A percentile compares a stretch with the other conserved stretches of the same genome.
Conservation (phyloP, 2,888 invertebrate genomes). For the Machimus atricapillus region DNA sequence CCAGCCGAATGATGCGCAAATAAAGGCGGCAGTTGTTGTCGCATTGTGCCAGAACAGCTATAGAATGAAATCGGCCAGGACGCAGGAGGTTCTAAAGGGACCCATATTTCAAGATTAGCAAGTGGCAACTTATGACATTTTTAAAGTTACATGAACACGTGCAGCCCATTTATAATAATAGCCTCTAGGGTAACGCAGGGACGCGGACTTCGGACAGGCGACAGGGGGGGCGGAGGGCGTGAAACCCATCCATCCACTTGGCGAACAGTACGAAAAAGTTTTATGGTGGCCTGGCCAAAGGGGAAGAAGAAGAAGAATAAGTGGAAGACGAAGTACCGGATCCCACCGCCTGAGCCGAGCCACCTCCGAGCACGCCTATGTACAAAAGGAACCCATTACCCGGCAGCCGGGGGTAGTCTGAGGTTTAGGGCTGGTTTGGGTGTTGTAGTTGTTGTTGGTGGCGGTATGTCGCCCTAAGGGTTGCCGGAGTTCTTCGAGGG, state of each 20-base stretch:
- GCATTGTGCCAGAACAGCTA: background rate
- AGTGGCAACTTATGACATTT: conserved; percentile 39
- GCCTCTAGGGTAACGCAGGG: background rate
- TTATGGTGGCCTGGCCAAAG: conserved; percentile 15
- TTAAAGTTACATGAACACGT: conserved; percentile 29
- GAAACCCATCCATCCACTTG: background rate
- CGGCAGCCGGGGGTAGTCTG: background rate
- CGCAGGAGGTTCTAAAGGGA: background rate
- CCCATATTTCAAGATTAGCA: conserved; percentile 35
- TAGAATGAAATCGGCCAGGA: background rate
- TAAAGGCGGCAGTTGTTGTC: background rate
- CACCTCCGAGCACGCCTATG: background rate
- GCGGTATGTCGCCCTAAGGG: background rate
- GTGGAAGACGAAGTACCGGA: background rate
- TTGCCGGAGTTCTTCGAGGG: background rate
- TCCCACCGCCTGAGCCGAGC: background rate
- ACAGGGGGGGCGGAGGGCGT: background rate
- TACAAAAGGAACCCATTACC: conserved; percentile 15
- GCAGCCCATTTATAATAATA: conserved; percentile 36
- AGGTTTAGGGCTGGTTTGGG: background rate
- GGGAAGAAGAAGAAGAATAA: background rate
- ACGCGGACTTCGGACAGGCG: background rate
- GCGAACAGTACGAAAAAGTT: background rate
- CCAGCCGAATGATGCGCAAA: background rate
- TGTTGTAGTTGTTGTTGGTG: background rate